Evolutionary conservation across 2,888 invertebrate genomes (phyloP), one percentile per base, ranked within the genome.

Genomic region (Oxystoma pomonae): DNA sequence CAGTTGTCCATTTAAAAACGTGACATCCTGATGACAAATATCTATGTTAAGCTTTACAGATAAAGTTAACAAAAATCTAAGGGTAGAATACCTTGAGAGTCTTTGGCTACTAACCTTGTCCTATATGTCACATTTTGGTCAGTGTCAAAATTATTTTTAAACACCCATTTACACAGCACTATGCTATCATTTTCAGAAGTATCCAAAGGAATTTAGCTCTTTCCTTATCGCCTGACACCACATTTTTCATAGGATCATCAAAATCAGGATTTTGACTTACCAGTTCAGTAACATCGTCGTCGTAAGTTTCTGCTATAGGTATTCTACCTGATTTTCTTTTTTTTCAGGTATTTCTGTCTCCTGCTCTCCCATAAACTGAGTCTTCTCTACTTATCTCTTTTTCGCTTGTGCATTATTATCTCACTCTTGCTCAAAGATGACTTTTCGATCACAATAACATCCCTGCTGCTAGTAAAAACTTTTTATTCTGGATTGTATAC

Each of bases 401-500:
- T 55, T 21, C 18, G 49, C 50, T 20, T 35, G 12, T 58, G 52
- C 17, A 55, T 61, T 16, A 9, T 58, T n/a, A 18, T n/a, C 7
- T 52, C 3, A 9, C n/a, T 55, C n/a, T 16, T 9, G 57, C 55
- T 50, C 16, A 20, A 20, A 55, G 58, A 16, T 12, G 18, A 16
- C n/a, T 63, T 22, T 59, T 61, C 57, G 9, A 35, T 20, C 18
- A 63, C 53, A 17, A 59, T 60, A 2, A 71, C 68, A 65, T 71
- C 72, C 66, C 69, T 64, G 18, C 64, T 67, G 3, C 59, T 65
- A 18, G 53, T 64, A 12, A 70, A 65, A 18, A 59, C 65, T 55
- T 66, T 66, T 5, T 19, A 63, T n/a, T 21, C 35, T 60, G 68
- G 66, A 62, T 74, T 61, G 59, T 70, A 67, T 1, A 73, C 21